A percentile compares a stretch with the other conserved stretches of the same genome.
phyloP scores from a whole-genome alignment of 2,888 invertebrate genomes.

The Chloromyia formosa region DNA sequence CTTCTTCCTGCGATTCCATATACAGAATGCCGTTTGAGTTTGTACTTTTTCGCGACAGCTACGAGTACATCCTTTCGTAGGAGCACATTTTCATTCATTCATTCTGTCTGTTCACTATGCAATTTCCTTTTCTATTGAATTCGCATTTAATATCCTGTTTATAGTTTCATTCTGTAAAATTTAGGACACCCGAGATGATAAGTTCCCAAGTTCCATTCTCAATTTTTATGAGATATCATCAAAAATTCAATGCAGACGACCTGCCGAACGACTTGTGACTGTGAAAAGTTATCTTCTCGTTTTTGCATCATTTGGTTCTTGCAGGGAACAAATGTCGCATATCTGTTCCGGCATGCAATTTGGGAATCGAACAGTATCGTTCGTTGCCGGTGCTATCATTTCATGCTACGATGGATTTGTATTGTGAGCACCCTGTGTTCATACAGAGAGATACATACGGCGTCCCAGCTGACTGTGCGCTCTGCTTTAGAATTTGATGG shows the following conservation, averaged over 20 bases:
- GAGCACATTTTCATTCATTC: neutral
- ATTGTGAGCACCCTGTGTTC: neutral
- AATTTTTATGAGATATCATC: conserved; percentile 6
- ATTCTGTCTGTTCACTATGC: neutral
- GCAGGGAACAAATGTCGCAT: neutral
- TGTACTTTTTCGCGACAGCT: too few relatives aligned
- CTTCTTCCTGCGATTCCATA: too few relatives aligned
- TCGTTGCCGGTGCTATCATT: neutral
- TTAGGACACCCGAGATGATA: neutral
- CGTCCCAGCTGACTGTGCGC: too few relatives aligned
- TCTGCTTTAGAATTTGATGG: neutral
- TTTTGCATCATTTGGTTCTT: conserved; percentile 1
- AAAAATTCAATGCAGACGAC: conserved; percentile 7
- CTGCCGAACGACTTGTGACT: neutral
- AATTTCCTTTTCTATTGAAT: neutral
- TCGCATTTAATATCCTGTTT: conserved; percentile 4
- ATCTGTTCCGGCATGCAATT: neutral
- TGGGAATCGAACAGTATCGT: neutral
- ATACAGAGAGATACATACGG: too few relatives aligned
- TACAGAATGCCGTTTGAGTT: too few relatives aligned
- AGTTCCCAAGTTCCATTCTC: neutral
- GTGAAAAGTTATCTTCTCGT: neutral
- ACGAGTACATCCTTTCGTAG: too few relatives aligned
- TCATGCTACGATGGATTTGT: neutral
- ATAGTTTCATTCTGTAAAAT: neutral